Evolutionary conservation across 1,140 invertebrate species (phyloP).

Genomic region (Drosophila virilis): DNA sequence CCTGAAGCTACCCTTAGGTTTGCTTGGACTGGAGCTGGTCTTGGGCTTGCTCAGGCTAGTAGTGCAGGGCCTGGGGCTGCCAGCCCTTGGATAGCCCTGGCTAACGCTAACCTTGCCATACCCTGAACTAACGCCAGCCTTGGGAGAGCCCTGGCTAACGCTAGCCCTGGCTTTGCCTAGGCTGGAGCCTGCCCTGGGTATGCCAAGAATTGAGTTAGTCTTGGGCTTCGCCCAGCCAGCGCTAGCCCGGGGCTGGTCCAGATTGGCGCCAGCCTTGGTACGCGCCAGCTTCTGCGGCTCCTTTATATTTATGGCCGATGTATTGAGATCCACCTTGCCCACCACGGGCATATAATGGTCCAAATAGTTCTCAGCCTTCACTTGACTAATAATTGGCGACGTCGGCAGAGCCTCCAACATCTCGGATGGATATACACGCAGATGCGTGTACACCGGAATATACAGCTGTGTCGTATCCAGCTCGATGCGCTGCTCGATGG

Average conservation of each 20-base stretch:
- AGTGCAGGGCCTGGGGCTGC: neutral
- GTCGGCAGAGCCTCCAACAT: constrained; percentile 84
- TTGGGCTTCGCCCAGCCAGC: neutral
- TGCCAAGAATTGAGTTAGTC: neutral
- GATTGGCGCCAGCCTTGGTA: neutral
- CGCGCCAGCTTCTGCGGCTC: neutral
- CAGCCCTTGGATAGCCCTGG: neutral
- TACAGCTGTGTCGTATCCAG: constrained; percentile 85
- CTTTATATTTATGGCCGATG: constrained; percentile 45
- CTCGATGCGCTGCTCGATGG: constrained; percentile 74
- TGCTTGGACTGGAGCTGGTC: neutral
- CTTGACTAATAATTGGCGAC: constrained; percentile 84
- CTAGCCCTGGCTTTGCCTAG: neutral
- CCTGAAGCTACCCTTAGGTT: neutral
- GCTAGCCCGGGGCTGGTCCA: neutral
- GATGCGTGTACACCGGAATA: constrained; percentile 86
- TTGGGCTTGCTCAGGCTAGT: neutral
- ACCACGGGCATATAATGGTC: constrained; percentile 53
- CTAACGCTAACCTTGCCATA: neutral
- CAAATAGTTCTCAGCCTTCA: constrained; percentile 62
- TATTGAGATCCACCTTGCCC: constrained; percentile 39
- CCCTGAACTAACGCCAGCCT: neutral
- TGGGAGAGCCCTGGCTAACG: neutral
- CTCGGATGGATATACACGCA: constrained; percentile 85
- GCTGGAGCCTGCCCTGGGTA: neutral